Percentiles rank a stretch among this genome's conserved stretches.
Conservation (phyloP, 2,888 invertebrate genomes). For the Parnassius smintheus region DNA sequence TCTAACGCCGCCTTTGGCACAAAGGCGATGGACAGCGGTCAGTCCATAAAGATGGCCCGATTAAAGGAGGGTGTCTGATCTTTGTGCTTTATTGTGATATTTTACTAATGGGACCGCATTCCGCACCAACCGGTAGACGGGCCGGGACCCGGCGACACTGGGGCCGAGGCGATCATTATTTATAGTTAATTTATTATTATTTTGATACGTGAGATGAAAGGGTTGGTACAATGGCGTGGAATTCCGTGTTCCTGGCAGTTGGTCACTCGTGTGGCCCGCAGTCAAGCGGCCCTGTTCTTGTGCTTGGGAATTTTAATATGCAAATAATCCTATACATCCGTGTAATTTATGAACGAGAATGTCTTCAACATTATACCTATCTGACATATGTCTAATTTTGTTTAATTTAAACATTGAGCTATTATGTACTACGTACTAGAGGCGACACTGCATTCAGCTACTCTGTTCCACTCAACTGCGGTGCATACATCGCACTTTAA, state of each 20-base stretch:
- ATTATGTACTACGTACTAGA: too few relatives aligned
- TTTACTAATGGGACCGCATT: slow-evolving; percentile 78
- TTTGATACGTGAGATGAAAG: slow-evolving; percentile 77
- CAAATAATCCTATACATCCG: slow-evolving; percentile 18
- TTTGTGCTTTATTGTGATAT: slow-evolving; percentile 67
- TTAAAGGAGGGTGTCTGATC: slow-evolving; percentile 58
- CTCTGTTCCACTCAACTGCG: too few relatives aligned
- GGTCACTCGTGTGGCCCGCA: slow-evolving; percentile 42
- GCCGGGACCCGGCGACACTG: slow-evolving; percentile 40
- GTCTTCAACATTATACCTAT: background rate
- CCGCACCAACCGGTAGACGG: slow-evolving; percentile 63
- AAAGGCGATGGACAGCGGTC: slow-evolving; percentile 67
- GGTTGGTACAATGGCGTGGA: slow-evolving; percentile 60
- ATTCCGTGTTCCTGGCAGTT: slow-evolving; percentile 70
- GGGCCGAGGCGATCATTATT: slow-evolving; percentile 60
- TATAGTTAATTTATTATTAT: slow-evolving; percentile 79
- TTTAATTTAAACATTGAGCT: too few relatives aligned
- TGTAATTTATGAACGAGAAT: slow-evolving; percentile 1
- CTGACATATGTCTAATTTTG: too few relatives aligned
- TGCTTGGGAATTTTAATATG: slow-evolving; percentile 29
- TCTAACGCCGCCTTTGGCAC: slow-evolving; percentile 65
- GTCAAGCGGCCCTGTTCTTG: slow-evolving; percentile 38
- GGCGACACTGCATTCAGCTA: too few relatives aligned
- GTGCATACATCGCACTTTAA: too few relatives aligned
- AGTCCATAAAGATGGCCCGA: slow-evolving; percentile 75